Evolutionary conservation across 2,113 vertebrate genomes (phyloP), one percentile per base, ranked within the genome.

Genomic region (Sylvilagus bachmani): DNA sequence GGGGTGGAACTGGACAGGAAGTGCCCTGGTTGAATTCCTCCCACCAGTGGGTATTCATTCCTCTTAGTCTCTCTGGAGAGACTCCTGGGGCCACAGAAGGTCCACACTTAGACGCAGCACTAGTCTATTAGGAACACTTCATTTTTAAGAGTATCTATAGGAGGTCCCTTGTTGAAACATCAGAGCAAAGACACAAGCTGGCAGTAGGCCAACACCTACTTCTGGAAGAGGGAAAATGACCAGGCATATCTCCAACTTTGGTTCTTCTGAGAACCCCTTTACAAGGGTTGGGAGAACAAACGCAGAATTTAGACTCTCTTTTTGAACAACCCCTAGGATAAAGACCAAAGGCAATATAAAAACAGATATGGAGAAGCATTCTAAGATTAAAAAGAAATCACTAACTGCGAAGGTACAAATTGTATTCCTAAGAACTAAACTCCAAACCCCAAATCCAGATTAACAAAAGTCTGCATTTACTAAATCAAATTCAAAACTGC

Each of bases 361-460:
- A 97, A 97, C 73, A 92, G 29, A 89, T 49, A 90, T 33, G 49
- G 92, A 97, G 97, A 97, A 96, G 89, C 9, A 92, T 92, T 95
- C 77, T 66, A 95, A 95, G 89, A 93, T 78, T 96, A 90, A 93
- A 81, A 96, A 79, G 14, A 91, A 95, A 91, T 89, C 69, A 91
- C n/a, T 96, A 95, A 66, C 38, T 90, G 67, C 91, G 93, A 96
- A 96, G 2, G 69, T 92, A 97, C 97, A 74, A 85, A 85, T 19
- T 95, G 83, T 95, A 92, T 93, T 95, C 13, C 22, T 55, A 91
- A 67, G 81, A 97, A 97, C 90, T 87, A 53, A 44, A 79, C 70
- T 53, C 91, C 73, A n/a, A 75, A 80, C 6, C 79, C 81, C 70
- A 95, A 95, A 74, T 38, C 36, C 75, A 93, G 13, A 93, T 74